Evolutionary conservation across 2,888 invertebrate genomes (phyloP), one percentile per base, ranked within the genome.

Genomic region (Dusona sp.): DNA sequence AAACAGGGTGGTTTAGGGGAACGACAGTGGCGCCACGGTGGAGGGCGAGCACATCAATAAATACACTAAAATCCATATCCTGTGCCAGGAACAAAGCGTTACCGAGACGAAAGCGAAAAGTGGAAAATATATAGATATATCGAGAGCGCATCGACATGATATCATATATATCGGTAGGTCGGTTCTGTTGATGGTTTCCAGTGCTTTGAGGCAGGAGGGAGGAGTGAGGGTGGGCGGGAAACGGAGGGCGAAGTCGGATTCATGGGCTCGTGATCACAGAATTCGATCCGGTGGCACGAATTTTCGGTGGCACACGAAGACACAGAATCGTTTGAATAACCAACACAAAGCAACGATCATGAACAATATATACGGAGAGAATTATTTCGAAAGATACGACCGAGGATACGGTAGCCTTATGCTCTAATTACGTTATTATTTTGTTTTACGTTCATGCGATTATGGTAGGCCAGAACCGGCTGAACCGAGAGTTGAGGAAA

Each of bases 41-140:
- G 45, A 38, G 25, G 19, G 67, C 3, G 36, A 79, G 9, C 45
- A 0, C 42, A 64, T 22, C 8, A n/a, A 54, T 22, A 22, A 16
- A 36, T 22, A 22, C 29, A 42, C 51, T 51, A 67, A 48, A 88
- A 89, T 89, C 89, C 84, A 88, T 89, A 88, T 85, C 70, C 79
- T 83, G 89, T 89, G 83, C 89, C 89, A 87, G 88, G 89, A 87
- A 72, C 88, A 54, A 83, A 75, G 82, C 68, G 73, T 87, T 87
- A 83, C 88, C 79, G 83, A 51, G 29, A 11, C 22, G 19, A 0
- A 22, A 7, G 45, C 6, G 61, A 42, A 42, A 7, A 65, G 29
- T 48, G 33, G 16, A n/a, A 48, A 33, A 25, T 16, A n/a, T 25
- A 22, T n/a, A 36, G 16, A 16, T 19, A 25, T 13, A 45, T 38